Evolutionary conservation across 2,888 invertebrate genomes (phyloP).

Genomic region (Junonia oenone): DNA sequence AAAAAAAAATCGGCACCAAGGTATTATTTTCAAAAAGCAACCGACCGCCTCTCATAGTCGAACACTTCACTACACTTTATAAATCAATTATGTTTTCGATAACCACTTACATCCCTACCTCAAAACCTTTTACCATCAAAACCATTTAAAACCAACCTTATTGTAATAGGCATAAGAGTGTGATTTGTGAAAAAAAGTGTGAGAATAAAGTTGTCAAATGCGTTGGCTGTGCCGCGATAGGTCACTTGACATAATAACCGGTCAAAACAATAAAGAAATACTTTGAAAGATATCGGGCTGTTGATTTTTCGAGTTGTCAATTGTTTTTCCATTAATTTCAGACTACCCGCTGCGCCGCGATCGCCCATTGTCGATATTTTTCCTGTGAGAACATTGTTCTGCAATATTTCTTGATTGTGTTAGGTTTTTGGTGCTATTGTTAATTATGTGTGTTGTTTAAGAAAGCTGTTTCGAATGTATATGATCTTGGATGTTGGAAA

Average conservation of each 20-base stretch:
- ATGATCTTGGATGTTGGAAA: no score
- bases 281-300: conserved; percentile 59
- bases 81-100: conserved; percentile 67
- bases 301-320: conserved; percentile 53
- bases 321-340: conserved; percentile 57
- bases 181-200: conserved; percentile 8
- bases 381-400: conserved; percentile 66
- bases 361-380: conserved; percentile 41
- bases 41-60: conserved; percentile 21
- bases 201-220: conserved; percentile 24
- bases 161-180: conserved; percentile 23
- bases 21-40: conserved; percentile 53
- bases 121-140: conserved; percentile 24
- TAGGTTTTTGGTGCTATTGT: not conserved
- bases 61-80: conserved; percentile 43
- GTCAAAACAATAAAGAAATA: conserved; percentile 66
- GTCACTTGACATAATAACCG: conserved; percentile 63
- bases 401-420: conserved; percentile 9
- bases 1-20: conserved; percentile 32
- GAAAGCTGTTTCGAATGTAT: not conserved
- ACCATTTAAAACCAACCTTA: conserved; percentile 29
- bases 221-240: conserved; percentile 54
- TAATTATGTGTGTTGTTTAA: not conserved
- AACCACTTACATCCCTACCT: conserved; percentile 58
- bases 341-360: conserved; percentile 37